Percentiles rank a stretch among this genome's conserved stretches.
These are phyloP conservation scores for Ceyx melanurus DNA, from an alignment of 2,113 vertebrate species.

Conservation along the genomic window DNA sequence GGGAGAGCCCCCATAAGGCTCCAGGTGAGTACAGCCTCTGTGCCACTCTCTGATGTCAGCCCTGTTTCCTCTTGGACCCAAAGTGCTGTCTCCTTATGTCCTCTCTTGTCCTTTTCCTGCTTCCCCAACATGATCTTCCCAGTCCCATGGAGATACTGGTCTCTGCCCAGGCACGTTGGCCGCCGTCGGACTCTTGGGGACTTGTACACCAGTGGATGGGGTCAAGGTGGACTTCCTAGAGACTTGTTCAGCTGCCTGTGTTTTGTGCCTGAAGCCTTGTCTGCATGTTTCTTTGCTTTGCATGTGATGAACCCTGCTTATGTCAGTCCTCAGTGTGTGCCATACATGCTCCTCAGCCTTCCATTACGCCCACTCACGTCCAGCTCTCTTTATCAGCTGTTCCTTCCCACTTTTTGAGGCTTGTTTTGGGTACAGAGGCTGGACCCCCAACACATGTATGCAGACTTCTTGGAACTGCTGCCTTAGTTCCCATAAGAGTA, in stretches of 20 bases:
- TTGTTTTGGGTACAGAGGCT: neutral
- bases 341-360: neutral
- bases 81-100: slow-evolving; percentile 63
- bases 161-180: slow-evolving; percentile 90
- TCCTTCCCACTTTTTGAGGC: neutral
- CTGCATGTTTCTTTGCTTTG: slow-evolving; percentile 71
- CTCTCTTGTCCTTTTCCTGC: slow-evolving; percentile 83
- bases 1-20: neutral
- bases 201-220: slow-evolving; percentile 92
- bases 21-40: neutral
- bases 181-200: slow-evolving; percentile 96
- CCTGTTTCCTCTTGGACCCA: neutral
- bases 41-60: neutral
- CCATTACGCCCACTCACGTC: neutral
- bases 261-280: slow-evolving; percentile 42
- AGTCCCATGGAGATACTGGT: slow-evolving; percentile 96
- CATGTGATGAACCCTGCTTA: slow-evolving; percentile 47
- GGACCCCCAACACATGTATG: neutral
- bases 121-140: slow-evolving; percentile 77
- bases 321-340: neutral
- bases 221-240: slow-evolving; percentile 87
- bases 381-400: neutral
- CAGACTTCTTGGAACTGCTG: neutral
- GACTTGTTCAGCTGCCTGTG: slow-evolving; percentile 51
- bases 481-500: neutral